Evolutionary conservation across 2,888 invertebrate species (phyloP), one percentile per base, ranked within the genome.

Genomic region (Hemaris fuciformis): DNA sequence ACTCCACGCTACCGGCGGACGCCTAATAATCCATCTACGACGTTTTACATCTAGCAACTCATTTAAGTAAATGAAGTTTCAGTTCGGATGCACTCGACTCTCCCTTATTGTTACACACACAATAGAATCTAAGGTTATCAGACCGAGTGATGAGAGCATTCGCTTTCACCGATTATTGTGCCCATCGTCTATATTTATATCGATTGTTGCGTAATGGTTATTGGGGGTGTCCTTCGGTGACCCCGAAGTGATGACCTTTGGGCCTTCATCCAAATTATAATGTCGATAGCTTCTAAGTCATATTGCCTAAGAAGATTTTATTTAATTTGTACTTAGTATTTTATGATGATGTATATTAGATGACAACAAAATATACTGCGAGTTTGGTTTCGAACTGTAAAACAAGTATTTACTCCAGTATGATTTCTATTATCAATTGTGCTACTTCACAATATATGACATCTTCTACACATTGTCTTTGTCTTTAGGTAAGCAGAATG

Each of bases 31-130:
- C 79, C 79, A 69, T 74, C 76, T 74, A 70, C 68, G 74, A 76
- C 74, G 68, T 70, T 79, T 72, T 76, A 77, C 79, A 84, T 80
- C 78, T 73, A 77, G 84, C 85, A 85, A 85, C 88, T 89, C 90
- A 91, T 90, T 89, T 88, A 80, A 82, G 81, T 83, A 88, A 88
- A 91, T 91, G 88, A 90, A 90, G 87, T 86, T 84, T 80, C 81
- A 67, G 75, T 84, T 83, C 82, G 79, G 77, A 85, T 83, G 81
- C 80, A 78, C 79, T 80, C 80, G 74, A 80, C 82, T 83, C 83
- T 83, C 82, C 84, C 82, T 84, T 81, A 85, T 86, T 84, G 85
- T 85, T 79, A 76, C 76, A 73, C 74, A 76, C 82, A 89, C 89
- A 89, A 88, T 88, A 79, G 85, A 77, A 62, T 76, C 75, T 81